These are phyloP conservation scores for Caenorhabditis tropicalis DNA, from an alignment of 1,140 invertebrate genomes.

Conservation along the genomic window DNA sequence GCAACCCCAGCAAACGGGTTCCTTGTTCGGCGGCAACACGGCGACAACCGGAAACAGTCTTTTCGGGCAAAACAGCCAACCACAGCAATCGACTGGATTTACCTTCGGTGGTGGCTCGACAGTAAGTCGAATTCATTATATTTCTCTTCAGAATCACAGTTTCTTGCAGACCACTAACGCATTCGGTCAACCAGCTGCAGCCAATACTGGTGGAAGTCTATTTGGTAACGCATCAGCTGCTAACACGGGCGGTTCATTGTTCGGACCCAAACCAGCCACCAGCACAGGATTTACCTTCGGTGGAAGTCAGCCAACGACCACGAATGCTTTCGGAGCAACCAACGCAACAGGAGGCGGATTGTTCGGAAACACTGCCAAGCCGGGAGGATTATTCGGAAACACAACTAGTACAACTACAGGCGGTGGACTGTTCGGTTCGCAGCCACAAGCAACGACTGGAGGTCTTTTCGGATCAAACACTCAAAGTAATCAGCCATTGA, in stretches of 20 bases:
- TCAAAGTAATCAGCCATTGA: not conserved
- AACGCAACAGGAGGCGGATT: not conserved
- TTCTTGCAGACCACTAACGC: not conserved
- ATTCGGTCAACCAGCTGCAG: conserved; percentile 38
- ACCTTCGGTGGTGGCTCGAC: not conserved
- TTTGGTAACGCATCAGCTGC: not conserved
- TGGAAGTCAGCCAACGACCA: not conserved
- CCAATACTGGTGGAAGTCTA: conserved; percentile 23
- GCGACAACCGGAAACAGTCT: conserved; percentile 42
- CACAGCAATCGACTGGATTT: not conserved
- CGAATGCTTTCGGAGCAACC: not conserved
- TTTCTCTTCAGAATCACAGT: not conserved
- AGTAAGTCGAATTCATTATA: not conserved
- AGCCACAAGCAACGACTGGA: conserved; percentile 1
- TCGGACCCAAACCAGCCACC: not conserved
- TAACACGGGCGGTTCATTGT: not conserved
- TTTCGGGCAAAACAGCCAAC: not conserved
- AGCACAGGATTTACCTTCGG: conserved; percentile 3
- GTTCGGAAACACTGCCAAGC: conserved; percentile 43
- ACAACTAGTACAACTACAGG: not conserved
- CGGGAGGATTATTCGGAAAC: conserved; percentile 42
- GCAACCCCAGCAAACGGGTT: not conserved
- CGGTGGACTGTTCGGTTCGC: conserved; percentile 45
- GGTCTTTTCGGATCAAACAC: conserved; percentile 53
- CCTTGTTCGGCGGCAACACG: conserved; percentile 64